A percentile compares a stretch with the other conserved stretches of the same genome.
Conservation (phyloP, 2,888 invertebrate genomes). For the Mythimna albipuncta region DNA sequence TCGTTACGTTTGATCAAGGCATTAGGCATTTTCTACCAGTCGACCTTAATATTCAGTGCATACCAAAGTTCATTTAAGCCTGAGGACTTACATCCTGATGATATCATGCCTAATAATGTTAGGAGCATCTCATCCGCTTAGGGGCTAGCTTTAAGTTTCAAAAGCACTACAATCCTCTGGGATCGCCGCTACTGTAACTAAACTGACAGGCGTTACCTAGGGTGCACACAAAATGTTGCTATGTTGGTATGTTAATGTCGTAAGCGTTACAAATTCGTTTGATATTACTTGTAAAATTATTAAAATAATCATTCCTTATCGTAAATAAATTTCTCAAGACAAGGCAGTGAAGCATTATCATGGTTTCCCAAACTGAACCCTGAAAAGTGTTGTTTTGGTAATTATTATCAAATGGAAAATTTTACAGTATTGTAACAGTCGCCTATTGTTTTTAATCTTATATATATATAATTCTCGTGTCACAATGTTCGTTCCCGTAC, state of each 20-base stretch:
- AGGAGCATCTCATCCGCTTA: slow-evolving; percentile 34
- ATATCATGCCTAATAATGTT: slow-evolving; percentile 24
- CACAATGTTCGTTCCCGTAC: no score
- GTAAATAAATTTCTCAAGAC: background rate
- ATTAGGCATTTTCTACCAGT: no score
- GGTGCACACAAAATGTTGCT: slow-evolving; percentile 17
- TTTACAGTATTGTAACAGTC: background rate
- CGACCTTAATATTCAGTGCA: background rate
- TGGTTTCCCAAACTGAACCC: background rate
- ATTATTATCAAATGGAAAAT: background rate
- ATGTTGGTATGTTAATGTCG: slow-evolving; percentile 1
- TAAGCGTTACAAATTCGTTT: background rate
- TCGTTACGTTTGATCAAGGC: no score
- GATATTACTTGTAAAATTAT: background rate
- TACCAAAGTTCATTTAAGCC: slow-evolving; percentile 1
- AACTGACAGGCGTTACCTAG: slow-evolving; percentile 14
- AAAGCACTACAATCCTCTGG: slow-evolving; percentile 37
- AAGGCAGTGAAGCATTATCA: background rate
- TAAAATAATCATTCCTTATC: background rate
- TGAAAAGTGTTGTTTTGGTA: background rate
- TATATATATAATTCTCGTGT: no score
- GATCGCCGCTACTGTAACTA: slow-evolving; percentile 15
- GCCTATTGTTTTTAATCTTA: no score
- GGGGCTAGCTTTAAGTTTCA: slow-evolving; percentile 36
- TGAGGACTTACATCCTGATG: slow-evolving; percentile 8